Evolutionary conservation across 2,797 vertebrate genomes (phyloP).

Genomic region (Manis crassicaudata): DNA sequence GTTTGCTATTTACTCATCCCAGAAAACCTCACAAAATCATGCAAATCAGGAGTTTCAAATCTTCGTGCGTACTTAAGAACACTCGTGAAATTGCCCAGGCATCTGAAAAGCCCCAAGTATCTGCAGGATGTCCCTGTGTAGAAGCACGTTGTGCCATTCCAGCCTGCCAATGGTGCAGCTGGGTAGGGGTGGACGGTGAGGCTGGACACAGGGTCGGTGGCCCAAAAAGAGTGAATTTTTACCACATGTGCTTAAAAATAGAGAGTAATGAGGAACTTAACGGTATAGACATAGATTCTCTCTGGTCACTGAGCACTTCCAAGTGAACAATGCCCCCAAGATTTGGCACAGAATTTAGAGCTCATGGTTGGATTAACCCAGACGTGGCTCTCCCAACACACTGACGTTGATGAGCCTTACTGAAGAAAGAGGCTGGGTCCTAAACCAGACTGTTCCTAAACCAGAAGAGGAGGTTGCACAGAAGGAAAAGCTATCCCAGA

Average conservation of each 20-base stretch:
- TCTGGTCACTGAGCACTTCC: not conserved
- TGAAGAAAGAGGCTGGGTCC: too few relatives aligned
- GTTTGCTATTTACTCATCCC: not conserved
- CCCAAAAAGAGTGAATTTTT: not conserved
- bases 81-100: not conserved
- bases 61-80: not conserved
- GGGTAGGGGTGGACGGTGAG: not conserved
- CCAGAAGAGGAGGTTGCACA: not conserved
- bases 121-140: not conserved
- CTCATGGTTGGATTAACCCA: not conserved
- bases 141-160: not conserved
- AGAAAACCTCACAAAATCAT: not conserved
- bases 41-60: not conserved
- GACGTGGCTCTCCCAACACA: too few relatives aligned
- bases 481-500: not conserved
- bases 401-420: too few relatives aligned
- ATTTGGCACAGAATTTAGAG: too few relatives aligned
- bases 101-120: not conserved
- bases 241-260: not conserved
- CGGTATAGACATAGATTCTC: not conserved
- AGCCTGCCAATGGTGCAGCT: not conserved
- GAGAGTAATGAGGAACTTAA: not conserved
- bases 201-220: not conserved
- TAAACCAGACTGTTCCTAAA: not conserved
- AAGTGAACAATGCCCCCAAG: not conserved